These are phyloP conservation scores for Drosophila putrida DNA, from an alignment of 2,888 invertebrate species.

Conservation along the genomic window DNA sequence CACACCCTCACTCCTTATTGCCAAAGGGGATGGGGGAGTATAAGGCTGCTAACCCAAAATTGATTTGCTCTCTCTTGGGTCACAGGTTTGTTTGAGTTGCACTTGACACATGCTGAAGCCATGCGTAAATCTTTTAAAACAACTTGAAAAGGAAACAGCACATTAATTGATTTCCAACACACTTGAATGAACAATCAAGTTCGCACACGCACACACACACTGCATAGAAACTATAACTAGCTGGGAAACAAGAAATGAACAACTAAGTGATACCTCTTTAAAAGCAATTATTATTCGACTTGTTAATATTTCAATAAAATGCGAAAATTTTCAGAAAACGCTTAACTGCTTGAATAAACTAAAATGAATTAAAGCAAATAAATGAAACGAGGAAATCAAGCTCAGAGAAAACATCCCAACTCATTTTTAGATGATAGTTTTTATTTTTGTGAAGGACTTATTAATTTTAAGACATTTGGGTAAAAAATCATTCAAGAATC, in stretches of 20 bases:
- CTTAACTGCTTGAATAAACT: not conserved
- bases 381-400: too few species aligned
- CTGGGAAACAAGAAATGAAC: not conserved
- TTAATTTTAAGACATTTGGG: too few species aligned
- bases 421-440: too few species aligned
- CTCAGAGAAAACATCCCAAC: too few species aligned
- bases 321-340: too few species aligned
- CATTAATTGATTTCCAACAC: constrained; percentile 69
- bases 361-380: too few species aligned
- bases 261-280: constrained; percentile 11
- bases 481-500: too few species aligned
- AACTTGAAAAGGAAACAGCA: constrained; percentile 70
- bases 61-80: constrained; percentile 61
- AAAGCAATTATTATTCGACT: too few species aligned
- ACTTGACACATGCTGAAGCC: constrained; percentile 76
- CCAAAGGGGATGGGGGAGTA: not conserved
- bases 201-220: constrained; percentile 23
- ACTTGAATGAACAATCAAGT: constrained; percentile 66
- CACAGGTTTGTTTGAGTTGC: constrained; percentile 69
- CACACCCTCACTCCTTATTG: not conserved
- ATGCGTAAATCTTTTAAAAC: constrained; percentile 72
- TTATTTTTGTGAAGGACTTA: too few species aligned
- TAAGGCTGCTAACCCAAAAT: constrained; percentile 46
- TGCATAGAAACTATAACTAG: constrained; percentile 2
- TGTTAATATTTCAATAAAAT: not conserved